Conservation (phyloP, 2,888 invertebrate genomes). For the Luperina testacea region DNA sequence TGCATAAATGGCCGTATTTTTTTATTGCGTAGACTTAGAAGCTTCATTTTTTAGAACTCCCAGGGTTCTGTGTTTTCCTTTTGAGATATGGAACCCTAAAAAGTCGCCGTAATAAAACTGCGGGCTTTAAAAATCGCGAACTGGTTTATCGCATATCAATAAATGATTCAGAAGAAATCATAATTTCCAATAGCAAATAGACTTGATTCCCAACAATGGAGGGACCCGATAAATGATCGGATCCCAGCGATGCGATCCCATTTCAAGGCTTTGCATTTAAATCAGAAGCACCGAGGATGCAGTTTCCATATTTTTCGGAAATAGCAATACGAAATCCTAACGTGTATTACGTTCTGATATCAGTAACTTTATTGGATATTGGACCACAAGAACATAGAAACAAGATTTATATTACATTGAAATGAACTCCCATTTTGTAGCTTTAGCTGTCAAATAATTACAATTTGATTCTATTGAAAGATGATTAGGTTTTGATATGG, state of each 20-base stretch:
- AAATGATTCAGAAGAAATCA: constrained; percentile 51
- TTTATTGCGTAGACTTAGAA: not conserved
- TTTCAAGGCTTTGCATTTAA: constrained; percentile 83
- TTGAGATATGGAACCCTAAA: not conserved
- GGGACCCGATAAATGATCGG: constrained; percentile 74
- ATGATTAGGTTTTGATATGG: constrained; percentile 20
- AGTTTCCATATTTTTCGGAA: constrained; percentile 79
- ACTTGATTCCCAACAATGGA: constrained; percentile 71
- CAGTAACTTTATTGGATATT: constrained; percentile 38
- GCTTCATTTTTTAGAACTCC: not conserved
- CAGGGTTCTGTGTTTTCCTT: not conserved
- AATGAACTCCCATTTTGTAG: constrained; percentile 3
- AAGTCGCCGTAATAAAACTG: not conserved
- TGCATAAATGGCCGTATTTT: not conserved
- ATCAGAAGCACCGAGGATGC: constrained; percentile 77
- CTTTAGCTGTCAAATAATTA: constrained; percentile 19
- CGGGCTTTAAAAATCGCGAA: not conserved
- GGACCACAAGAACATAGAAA: not conserved
- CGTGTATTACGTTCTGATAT: constrained; percentile 43
- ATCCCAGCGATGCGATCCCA: constrained; percentile 74
- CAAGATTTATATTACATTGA: constrained; percentile 15
- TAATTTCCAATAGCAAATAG: constrained; percentile 64
- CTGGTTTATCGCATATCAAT: constrained; percentile 32
- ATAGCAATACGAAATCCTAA: constrained; percentile 55
- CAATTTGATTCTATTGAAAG: constrained; percentile 16